phyloP scores from a whole-genome alignment of 53 echinoderm and acorn worm genomes.

The Hippasteria phrygiana region DNA sequence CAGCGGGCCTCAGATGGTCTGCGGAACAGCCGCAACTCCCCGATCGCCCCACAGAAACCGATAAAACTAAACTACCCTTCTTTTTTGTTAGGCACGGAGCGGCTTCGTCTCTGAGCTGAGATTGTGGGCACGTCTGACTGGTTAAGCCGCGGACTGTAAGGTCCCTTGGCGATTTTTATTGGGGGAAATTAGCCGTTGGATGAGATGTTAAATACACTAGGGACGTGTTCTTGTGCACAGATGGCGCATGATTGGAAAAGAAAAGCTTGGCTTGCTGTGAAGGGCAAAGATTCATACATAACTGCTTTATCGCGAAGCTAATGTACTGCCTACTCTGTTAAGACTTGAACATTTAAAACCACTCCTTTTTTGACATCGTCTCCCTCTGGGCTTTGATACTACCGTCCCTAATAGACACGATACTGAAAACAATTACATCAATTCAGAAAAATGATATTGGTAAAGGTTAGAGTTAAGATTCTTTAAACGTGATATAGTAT shows the following conservation, averaged over 20 bases:
- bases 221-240: conserved; percentile 19
- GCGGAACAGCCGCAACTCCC: too few species aligned
- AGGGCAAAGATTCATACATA: not conserved
- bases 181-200: conserved; percentile 48
- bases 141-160: conserved; percentile 8
- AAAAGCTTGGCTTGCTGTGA: not conserved
- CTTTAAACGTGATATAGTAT: too few species aligned
- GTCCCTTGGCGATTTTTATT: conserved; percentile 55
- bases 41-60: not conserved
- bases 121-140: conserved; percentile 42
- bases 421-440: too few species aligned
- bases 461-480: too few species aligned
- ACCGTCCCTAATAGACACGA: too few species aligned
- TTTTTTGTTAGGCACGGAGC: too few species aligned
- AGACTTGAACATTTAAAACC: too few species aligned
- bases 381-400: too few species aligned
- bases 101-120: too few species aligned
- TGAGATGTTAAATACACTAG: conserved; percentile 52
- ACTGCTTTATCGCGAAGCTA: not conserved
- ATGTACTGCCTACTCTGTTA: not conserved
- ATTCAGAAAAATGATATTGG: too few species aligned
- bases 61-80: not conserved
- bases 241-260: conserved; percentile 22
- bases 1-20: conserved; percentile 24
- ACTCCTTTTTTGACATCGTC: too few species aligned